Conservation (phyloP, 2,113 vertebrate genomes). For the Scomber japonicus region DNA sequence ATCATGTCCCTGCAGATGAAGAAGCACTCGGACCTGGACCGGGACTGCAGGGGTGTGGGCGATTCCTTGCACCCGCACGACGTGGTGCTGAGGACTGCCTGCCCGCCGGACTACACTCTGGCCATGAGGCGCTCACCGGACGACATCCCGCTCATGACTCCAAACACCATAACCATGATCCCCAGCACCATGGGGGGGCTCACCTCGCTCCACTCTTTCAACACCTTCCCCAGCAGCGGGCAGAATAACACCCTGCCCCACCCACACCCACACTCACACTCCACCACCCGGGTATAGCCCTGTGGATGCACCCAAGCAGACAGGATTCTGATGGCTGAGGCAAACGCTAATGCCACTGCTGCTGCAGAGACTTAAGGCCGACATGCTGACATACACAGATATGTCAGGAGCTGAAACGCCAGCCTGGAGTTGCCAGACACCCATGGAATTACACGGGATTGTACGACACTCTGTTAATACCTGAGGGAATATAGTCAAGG, state of each 20-base stretch:
- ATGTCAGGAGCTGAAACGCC: conserved; percentile 53
- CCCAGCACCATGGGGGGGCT: conserved; percentile 98
- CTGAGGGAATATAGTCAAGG: conserved; percentile 61
- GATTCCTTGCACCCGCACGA: conserved; percentile 96
- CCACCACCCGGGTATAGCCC: conserved; percentile 99
- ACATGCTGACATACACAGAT: conserved; percentile 46
- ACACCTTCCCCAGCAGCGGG: conserved; percentile 95
- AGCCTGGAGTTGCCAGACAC: conserved; percentile 63
- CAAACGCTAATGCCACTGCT: conserved; percentile 42
- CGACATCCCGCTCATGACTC: conserved; percentile 98
- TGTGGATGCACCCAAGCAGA: conserved; percentile 36
- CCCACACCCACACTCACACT: conserved; percentile 97
- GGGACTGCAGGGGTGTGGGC: conserved; percentile 88
- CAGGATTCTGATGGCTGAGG: conserved; percentile 62
- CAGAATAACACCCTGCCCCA: conserved; percentile 98
- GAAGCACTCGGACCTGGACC: conserved; percentile 98
- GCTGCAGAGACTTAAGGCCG: conserved; percentile 54
- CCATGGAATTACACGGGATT: conserved; percentile 58
- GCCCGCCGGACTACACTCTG: conserved; percentile 98
- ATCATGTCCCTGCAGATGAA: conserved; percentile 99
- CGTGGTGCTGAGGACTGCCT: conserved; percentile 97
- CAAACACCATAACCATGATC: conserved; percentile 99
- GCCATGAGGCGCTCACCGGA: conserved; percentile 99
- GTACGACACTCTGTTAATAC: conserved; percentile 68
- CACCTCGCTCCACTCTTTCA: conserved; percentile 95